A percentile compares a stretch with the other conserved stretches of the same genome.
Conservation (phyloP, 2,113 vertebrate genomes). For the Piliocolobus tephrosceles region DNA sequence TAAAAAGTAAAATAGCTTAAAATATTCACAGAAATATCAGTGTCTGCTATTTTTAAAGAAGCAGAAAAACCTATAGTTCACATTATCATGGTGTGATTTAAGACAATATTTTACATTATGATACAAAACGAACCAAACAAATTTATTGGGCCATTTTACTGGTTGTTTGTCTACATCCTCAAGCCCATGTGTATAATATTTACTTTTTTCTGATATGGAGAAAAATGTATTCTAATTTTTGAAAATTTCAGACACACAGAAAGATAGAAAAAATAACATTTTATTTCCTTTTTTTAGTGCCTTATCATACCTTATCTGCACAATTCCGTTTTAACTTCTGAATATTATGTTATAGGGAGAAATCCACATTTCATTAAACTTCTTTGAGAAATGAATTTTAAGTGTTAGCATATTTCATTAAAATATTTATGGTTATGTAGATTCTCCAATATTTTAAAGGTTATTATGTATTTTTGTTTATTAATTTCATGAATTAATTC, state of each 20-base stretch:
- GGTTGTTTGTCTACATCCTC: background rate
- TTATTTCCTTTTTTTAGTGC: background rate
- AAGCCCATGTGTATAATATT: background rate
- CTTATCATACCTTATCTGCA: background rate
- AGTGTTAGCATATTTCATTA: background rate
- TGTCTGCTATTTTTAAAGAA: background rate
- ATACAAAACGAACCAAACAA: background rate
- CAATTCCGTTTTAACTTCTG: background rate
- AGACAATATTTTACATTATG: background rate
- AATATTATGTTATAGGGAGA: background rate
- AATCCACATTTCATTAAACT: background rate
- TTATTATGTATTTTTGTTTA: background rate
- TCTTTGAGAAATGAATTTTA: background rate
- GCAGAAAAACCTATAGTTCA: background rate
- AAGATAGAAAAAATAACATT: background rate
- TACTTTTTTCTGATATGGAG: background rate
- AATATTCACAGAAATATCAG: background rate
- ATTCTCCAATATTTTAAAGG: background rate
- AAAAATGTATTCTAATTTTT: background rate
- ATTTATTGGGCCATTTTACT: background rate
- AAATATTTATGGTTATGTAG: background rate
- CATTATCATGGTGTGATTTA: background rate
- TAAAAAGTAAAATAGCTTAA: background rate
- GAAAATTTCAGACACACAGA: background rate
- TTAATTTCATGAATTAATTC: background rate